Evolutionary conservation across 2,888 invertebrate genomes (phyloP).

Genomic region (Lithophane leautieri): DNA sequence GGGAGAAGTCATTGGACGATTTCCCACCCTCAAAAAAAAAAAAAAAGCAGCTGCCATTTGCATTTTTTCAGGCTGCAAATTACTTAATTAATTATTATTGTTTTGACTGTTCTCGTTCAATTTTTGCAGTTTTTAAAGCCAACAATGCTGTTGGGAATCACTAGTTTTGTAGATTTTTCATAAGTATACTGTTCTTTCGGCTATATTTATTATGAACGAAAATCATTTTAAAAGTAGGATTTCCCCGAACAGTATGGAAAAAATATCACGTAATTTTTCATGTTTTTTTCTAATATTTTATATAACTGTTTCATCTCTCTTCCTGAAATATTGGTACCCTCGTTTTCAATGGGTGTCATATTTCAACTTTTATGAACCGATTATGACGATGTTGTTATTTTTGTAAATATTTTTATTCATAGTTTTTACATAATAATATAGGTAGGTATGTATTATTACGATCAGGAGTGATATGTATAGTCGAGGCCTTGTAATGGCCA

Average conservation of each 20-base stretch:
- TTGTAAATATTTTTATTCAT: background rate
- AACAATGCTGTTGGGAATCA: background rate
- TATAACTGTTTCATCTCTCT: background rate
- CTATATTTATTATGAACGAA: background rate
- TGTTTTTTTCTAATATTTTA: background rate
- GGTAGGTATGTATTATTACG: background rate
- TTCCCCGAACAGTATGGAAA: no score
- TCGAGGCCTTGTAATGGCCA: background rate
- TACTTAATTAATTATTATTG: no score
- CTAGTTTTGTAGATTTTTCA: background rate
- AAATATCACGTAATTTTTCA: background rate
- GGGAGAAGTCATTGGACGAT: no score
- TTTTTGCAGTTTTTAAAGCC: background rate
- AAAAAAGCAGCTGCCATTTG: background rate
- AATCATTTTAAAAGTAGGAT: background rate
- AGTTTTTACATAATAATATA: background rate
- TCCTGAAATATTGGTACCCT: background rate
- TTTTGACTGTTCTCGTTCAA: background rate
- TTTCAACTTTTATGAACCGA: background rate
- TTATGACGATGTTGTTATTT: background rate
- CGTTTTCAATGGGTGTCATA: slow-evolving; percentile 1
- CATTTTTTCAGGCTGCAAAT: background rate
- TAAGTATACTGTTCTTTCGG: background rate
- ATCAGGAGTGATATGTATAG: background rate
- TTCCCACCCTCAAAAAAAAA: no score